Evolutionary conservation across 2,888 invertebrate genomes (phyloP).

Genomic region (Spodoptera picta): DNA sequence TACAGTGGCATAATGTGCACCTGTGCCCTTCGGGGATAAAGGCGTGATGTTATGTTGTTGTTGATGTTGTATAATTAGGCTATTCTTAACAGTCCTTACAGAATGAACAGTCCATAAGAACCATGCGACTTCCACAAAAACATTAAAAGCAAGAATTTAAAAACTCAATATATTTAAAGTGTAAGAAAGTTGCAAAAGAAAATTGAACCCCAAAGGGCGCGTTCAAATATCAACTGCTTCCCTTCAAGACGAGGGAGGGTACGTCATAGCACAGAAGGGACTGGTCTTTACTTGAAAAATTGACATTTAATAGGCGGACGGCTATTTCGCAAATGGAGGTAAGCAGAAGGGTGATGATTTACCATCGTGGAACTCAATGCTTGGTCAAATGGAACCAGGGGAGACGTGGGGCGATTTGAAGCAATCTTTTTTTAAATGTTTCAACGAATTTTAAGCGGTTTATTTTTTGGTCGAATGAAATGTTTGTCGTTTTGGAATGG

Average conservation of each 20-base stretch:
- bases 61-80: no score
- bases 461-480: not conserved
- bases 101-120: no score
- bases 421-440: slow-evolving; percentile 41
- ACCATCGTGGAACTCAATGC: slow-evolving; percentile 59
- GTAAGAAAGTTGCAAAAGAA: slow-evolving; percentile 49
- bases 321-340: slow-evolving; percentile 72
- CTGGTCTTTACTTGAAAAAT: slow-evolving; percentile 80
- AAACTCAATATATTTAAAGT: slow-evolving; percentile 53
- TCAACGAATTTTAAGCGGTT: slow-evolving; percentile 1
- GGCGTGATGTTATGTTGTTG: no score
- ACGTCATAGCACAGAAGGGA: slow-evolving; percentile 44
- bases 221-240: slow-evolving; percentile 71
- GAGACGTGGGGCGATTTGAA: slow-evolving; percentile 39
- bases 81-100: no score
- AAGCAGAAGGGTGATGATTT: slow-evolving; percentile 74
- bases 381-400: slow-evolving; percentile 55
- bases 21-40: no score
- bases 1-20: no score
- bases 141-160: slow-evolving; percentile 10
- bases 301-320: slow-evolving; percentile 85
- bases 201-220: slow-evolving; percentile 51
- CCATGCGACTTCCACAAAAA: slow-evolving; percentile 4
- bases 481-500: not conserved
- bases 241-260: slow-evolving; percentile 48